phyloP scores from a whole-genome alignment of 2,888 invertebrate species.

The Tenthredo amoena region DNA sequence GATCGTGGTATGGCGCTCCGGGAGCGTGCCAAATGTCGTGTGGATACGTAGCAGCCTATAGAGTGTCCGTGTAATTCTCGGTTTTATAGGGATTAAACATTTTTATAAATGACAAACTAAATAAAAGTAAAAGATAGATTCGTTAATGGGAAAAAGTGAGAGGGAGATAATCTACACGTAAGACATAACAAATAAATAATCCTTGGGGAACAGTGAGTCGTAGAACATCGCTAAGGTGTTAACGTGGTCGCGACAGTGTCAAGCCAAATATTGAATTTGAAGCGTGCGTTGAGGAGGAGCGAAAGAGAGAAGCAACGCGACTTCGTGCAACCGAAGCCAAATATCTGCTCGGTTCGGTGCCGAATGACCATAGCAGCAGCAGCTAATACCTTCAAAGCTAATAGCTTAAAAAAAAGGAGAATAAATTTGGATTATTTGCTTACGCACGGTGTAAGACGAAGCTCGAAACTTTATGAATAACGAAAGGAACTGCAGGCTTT shows the following conservation, averaged over 20 bases:
- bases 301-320: slow-evolving; percentile 5
- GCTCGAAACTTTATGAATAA: background rate
- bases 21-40: slow-evolving; percentile 50
- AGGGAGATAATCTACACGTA: background rate
- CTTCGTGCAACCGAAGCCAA: slow-evolving; percentile 41
- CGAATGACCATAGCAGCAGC: background rate
- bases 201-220: background rate
- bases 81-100: background rate
- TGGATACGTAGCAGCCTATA: slow-evolving; percentile 18
- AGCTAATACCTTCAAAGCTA: background rate
- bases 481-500: background rate
- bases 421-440: background rate
- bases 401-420: background rate
- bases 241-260: slow-evolving; percentile 43
- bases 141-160: background rate
- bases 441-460: background rate
- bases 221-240: slow-evolving; percentile 36
- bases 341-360: slow-evolving; percentile 31
- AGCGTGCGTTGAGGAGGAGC: slow-evolving; percentile 28
- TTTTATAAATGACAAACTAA: background rate
- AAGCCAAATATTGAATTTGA: slow-evolving; percentile 45
- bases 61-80: slow-evolving; percentile 24
- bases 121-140: background rate
- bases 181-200: slow-evolving; percentile 28
- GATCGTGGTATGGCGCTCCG: slow-evolving; percentile 62